These are phyloP conservation scores for Venustoraphidia nigricollis DNA, from an alignment of 2,888 invertebrate genomes.

Conservation along the genomic window DNA sequence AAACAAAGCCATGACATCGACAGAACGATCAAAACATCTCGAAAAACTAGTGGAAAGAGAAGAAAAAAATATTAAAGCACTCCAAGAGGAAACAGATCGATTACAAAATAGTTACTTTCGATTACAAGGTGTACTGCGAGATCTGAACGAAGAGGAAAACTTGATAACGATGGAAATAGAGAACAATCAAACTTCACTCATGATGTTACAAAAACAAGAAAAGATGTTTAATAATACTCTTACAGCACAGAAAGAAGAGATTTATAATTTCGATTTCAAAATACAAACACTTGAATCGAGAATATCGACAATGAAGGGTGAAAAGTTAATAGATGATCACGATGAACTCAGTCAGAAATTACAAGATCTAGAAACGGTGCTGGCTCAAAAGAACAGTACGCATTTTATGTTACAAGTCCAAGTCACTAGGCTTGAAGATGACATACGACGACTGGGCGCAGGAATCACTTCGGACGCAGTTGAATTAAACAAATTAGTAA, in stretches of 20 bases:
- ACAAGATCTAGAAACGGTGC: conserved; percentile 27
- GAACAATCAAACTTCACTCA: conserved; percentile 31
- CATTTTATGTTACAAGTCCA: conserved; percentile 32
- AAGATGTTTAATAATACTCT: conserved; percentile 19
- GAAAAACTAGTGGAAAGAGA: conserved; percentile 43
- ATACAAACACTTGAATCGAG: conserved; percentile 19
- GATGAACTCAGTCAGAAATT: conserved; percentile 27
- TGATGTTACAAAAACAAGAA: conserved; percentile 28
- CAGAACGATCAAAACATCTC: conserved; percentile 40
- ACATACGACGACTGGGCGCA: conserved; percentile 35
- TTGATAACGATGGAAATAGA: conserved; percentile 30
- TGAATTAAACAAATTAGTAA: conserved; percentile 25
- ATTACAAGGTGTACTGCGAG: conserved; percentile 31
- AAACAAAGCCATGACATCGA: conserved; percentile 35
- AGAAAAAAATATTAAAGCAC: conserved; percentile 31
- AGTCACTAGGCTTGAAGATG: conserved; percentile 37
- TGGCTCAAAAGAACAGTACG: conserved; percentile 27
- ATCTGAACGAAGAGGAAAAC: conserved; percentile 32
- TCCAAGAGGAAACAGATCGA: conserved; percentile 31
- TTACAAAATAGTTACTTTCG: conserved; percentile 34
- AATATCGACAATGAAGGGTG: conserved; percentile 12
- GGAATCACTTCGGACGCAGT: conserved; percentile 29
- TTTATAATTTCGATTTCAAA: conserved; percentile 19
- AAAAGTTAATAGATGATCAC: conserved; percentile 15
- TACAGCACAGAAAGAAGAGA: conserved; percentile 16